These are phyloP conservation scores for Drepana arcuata DNA, from an alignment of 1,140 invertebrate species.

Conservation along the genomic window DNA sequence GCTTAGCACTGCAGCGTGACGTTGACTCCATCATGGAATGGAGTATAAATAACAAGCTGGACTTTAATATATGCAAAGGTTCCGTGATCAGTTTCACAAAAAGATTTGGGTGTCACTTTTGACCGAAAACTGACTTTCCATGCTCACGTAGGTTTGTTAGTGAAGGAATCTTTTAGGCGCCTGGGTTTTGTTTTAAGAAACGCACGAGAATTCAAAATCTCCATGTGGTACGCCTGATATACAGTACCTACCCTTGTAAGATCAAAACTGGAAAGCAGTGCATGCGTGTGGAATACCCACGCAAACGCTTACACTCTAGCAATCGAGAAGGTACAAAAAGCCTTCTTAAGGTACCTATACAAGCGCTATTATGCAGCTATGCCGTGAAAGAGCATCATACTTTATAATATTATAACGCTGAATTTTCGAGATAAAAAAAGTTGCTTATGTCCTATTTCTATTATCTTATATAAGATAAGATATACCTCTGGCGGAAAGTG, in stretches of 20 bases:
- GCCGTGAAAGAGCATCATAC: too few relatives aligned
- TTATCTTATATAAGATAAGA: too few relatives aligned
- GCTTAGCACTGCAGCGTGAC: neutral
- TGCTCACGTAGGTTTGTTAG: neutral
- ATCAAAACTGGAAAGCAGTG: neutral
- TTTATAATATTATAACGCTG: too few relatives aligned
- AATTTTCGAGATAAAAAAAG: too few relatives aligned
- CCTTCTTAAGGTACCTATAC: too few relatives aligned
- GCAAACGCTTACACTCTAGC: neutral
- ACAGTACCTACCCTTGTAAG: neutral
- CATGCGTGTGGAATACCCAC: neutral
- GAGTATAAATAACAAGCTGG: neutral
- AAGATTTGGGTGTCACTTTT: too few relatives aligned
- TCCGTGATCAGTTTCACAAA: constrained; percentile 6
- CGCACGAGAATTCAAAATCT: neutral
- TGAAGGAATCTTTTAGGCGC: neutral
- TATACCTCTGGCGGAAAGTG: too few relatives aligned
- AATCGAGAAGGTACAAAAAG: too few relatives aligned
- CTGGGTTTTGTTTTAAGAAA: neutral
- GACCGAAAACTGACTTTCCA: too few relatives aligned
- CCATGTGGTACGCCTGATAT: neutral
- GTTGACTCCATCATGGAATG: neutral
- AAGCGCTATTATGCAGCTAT: too few relatives aligned
- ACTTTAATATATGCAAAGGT: neutral
- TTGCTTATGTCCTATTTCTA: too few relatives aligned